A percentile compares a stretch with the other conserved stretches of the same genome.
Evolutionary conservation across 2,888 invertebrate genomes (phyloP).

Genomic region (Amphiduros pacificus): DNA sequence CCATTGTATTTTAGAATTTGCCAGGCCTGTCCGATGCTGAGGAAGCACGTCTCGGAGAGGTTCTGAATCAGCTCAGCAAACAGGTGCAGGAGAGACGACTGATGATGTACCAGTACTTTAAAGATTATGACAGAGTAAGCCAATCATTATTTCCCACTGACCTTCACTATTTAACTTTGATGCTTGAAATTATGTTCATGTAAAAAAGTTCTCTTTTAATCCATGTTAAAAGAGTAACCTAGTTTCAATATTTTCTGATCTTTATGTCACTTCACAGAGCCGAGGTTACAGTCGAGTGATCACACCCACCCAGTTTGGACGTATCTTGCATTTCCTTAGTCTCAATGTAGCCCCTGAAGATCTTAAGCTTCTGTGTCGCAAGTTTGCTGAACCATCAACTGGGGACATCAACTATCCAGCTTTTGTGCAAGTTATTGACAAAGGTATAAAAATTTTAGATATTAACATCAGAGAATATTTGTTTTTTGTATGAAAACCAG

Average conservation of each 20-base stretch:
- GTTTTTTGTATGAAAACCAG: too few species aligned
- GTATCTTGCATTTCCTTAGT: slow-evolving; percentile 56
- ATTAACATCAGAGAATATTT: too few species aligned
- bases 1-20: slow-evolving; percentile 39
- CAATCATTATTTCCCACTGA: too few species aligned
- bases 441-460: too few species aligned
- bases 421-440: slow-evolving; percentile 58
- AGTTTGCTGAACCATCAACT: slow-evolving; percentile 55
- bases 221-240: too few species aligned
- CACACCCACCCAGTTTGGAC: slow-evolving; percentile 56
- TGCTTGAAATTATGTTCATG: too few species aligned
- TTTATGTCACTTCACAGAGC: slow-evolving; percentile 51
- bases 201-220: too few species aligned
- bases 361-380: slow-evolving; percentile 51
- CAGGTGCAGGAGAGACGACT: slow-evolving; percentile 52
- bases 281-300: slow-evolving; percentile 57
- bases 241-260: too few species aligned
- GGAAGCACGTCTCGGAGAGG: slow-evolving; percentile 41
- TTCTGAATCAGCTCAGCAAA: slow-evolving; percentile 45
- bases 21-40: slow-evolving; percentile 43
- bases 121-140: slow-evolving; percentile 59
- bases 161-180: too few species aligned
- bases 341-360: slow-evolving; percentile 54
- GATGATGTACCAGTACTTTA: slow-evolving; percentile 58
- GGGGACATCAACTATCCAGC: slow-evolving; percentile 60